Evolutionary conservation across 2,797 vertebrate species (phyloP), one percentile per base, ranked within the genome.

Genomic region (Microctenopoma lineatum): DNA sequence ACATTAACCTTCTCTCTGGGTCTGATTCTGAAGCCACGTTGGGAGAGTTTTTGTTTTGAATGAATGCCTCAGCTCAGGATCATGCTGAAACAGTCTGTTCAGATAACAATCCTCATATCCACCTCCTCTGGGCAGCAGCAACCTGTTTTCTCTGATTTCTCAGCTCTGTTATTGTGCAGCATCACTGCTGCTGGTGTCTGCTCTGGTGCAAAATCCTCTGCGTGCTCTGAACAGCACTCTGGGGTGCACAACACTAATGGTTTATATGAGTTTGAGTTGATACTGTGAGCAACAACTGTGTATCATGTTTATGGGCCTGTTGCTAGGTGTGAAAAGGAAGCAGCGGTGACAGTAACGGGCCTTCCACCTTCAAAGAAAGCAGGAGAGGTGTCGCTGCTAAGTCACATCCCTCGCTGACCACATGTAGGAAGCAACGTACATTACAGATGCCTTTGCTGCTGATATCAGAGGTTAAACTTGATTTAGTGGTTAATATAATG

Each of bases 1-100:
- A 77, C 50, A 77, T 59, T 59, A 71, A 75, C 71, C 59, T 58
- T 8, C 52, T 56, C 63, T 71, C 42, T 73, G 52, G 60, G 59
- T 71, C 45, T 84, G 2, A 13, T 47, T 60, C 36, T 70, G 34
- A 78, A 72, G 63, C 55, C 36, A 34, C 3, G 15, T 26, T 25
- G 55, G 50, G 44, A 27, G 21, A 66, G 46, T 66, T 60, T 75
- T 73, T 56, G 52, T 76, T 81, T 73, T 71, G 27, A 66, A 16
- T 66, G 60, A 77, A 75, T 56, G 62, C 45, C 65, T 79, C 65
- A 42, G 47, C 45, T 44, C 16, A 52, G 25, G 61, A 67, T 59
- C 59, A 44, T 61, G 54, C 60, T 73, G 59, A 76, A 74, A 51
- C 52, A 59, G 65, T 63, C 72, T 39, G 65, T 73, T 57, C 61